Base-by-base conservation (phyloP, 2,113 vertebrate genomes). In the Elaphurus davidianus region DNA sequence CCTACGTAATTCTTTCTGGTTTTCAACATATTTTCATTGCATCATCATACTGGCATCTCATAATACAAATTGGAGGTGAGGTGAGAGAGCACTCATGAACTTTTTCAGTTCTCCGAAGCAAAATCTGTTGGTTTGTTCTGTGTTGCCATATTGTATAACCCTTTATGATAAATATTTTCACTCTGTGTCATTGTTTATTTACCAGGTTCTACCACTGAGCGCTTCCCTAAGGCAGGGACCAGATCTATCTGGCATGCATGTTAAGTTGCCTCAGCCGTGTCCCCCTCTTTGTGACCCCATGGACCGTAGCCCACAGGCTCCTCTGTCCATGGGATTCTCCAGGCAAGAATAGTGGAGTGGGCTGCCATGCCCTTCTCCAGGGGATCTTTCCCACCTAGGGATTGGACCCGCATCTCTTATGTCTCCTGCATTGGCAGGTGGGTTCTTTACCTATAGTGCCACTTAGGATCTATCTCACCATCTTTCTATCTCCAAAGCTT, bases 341-440 rank as follows among this genome's bases (percentile, higher is more conserved):
- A 71, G 67, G 67, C 67, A 23, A 71, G 10, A 40, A 71, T 6
- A 40, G n/a, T 40, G n/a, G n/a, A 40, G 67, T 71, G 67, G 19
- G 67, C 13, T 40, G 19, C 67, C 67, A 71, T 40, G n/a, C n/a
- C 19, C n/a, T 40, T 5, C 67, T 40, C 67, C 19, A 23, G 19
- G 19, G 17, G 19, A 40, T 40, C 67, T 40, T 40, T 74, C 67
- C n/a, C n/a, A 40, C n/a, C n/a, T 36, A 74, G n/a, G 64, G 19
- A 71, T 0, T 74, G 67, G 40, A 3, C 9, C 19, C 2, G 0
- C 2, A 74, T 74, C n/a, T 74, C 67, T 23, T 71, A 36, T 12
- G 19, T 74, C 36, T 74, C 67, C 67, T 13, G 19, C 67, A 74
- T 13, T 74, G 67, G n/a, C n/a, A 40, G 67, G 67, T 23, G 19